Evolutionary conservation across 2,797 vertebrate species (phyloP).

Genomic region (Cyprinella venusta): DNA sequence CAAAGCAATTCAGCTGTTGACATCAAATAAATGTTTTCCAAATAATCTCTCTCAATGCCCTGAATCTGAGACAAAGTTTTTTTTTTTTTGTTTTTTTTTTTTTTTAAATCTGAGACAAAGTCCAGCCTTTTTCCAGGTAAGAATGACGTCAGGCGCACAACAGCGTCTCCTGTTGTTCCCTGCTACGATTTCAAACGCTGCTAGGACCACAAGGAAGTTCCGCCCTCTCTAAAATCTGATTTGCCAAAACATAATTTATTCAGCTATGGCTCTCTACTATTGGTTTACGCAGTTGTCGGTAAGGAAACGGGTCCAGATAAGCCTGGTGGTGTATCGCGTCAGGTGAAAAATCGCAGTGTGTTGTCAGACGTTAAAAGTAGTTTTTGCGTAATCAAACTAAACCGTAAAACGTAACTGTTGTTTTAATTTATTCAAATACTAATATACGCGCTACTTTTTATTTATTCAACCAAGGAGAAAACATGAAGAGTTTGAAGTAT

Average conservation of each 20-base stretch:
- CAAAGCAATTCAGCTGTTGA: not conserved
- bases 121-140: conserved; percentile 58
- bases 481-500: conserved; percentile 87
- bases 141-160: conserved; percentile 64
- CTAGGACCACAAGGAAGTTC: conserved; percentile 73
- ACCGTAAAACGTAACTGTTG: not conserved
- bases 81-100: too few species aligned
- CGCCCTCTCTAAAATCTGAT: conserved; percentile 61
- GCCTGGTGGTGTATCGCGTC: conserved; percentile 69
- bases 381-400: conserved; percentile 24
- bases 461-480: conserved; percentile 33
- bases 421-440: not conserved
- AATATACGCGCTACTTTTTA: not conserved
- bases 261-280: conserved; percentile 36
- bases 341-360: conserved; percentile 77
- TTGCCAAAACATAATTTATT: conserved; percentile 56
- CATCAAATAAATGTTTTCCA: not conserved
- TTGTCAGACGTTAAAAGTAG: conserved; percentile 59
- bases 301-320: conserved; percentile 53
- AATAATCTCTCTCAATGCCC: not conserved
- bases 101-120: conserved; percentile 24
- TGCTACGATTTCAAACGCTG: conserved; percentile 53
- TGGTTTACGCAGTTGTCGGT: conserved; percentile 63
- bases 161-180: conserved; percentile 65
- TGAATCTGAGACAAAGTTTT: conserved; percentile 22